Percentiles rank a stretch among this genome's conserved stretches.
phyloP scores from a whole-genome alignment of 2,888 invertebrate genomes.

The Allygus modestus region DNA sequence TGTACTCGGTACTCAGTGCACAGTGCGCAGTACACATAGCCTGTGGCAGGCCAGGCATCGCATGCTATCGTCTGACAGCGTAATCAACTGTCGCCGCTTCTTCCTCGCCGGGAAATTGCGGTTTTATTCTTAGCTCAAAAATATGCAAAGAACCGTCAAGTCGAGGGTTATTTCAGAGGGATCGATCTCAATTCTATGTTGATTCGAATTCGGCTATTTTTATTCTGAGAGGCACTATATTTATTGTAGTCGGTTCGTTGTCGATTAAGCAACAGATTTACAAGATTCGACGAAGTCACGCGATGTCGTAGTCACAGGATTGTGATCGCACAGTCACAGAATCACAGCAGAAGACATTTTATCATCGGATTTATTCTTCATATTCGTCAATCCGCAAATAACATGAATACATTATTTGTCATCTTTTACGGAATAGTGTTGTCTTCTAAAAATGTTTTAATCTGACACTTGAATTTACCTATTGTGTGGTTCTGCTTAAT shows the following conservation, averaged over 20 bases:
- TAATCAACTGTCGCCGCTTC: constrained; percentile 14
- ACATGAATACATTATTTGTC: too few relatives aligned
- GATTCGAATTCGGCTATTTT: constrained; percentile 19
- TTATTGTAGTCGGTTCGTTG: constrained; percentile 2
- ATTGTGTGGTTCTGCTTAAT: too few relatives aligned
- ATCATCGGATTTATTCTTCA: too few relatives aligned
- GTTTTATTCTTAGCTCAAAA: background rate
- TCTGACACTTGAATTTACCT: too few relatives aligned
- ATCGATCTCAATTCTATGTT: constrained; percentile 27
- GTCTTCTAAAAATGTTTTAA: too few relatives aligned
- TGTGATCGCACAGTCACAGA: too few relatives aligned
- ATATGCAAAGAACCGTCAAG: constrained; percentile 22
- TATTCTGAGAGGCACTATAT: background rate
- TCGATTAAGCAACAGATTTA: constrained; percentile 32
- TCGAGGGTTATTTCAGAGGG: background rate
- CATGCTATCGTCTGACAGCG: background rate
- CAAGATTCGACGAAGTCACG: background rate
- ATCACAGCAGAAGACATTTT: too few relatives aligned
- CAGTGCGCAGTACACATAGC: too few relatives aligned
- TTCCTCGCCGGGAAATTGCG: background rate
- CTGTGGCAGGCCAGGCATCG: constrained; percentile 13
- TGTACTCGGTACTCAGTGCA: too few relatives aligned
- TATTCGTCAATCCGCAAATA: too few relatives aligned
- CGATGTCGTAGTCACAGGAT: too few relatives aligned
- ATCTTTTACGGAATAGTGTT: too few relatives aligned